Base-by-base conservation (phyloP, 1,140 invertebrate genomes). In the Philopotamus ludificatus region DNA sequence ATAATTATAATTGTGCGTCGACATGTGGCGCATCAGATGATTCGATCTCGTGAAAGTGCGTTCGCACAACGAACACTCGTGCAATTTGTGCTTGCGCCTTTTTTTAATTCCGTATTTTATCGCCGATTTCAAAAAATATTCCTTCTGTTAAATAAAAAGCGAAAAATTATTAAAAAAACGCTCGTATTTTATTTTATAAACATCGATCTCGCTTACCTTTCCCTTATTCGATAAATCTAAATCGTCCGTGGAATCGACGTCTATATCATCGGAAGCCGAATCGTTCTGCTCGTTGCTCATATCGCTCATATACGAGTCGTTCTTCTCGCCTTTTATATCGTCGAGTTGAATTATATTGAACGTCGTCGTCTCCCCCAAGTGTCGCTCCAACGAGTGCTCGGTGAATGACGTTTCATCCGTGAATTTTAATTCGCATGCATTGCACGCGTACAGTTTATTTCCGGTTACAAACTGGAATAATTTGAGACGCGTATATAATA, bases 1-100 rank as follows among this genome's bases (percentile, higher is more conserved):
- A 61, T 63, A 70, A 26, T 66, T 49, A 34, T 60, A 66, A 49
- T 66, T 64, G 49, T 70, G 68, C 18, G 51, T 61, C 3, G 64
- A 42, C 68, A 70, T 70, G 22, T 70, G 68, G n/a, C 65, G 44
- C 15, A 70, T 66, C 10, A 70, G 63, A 44, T 70, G 65, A 50
- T 70, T 66, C 2, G 65, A 63, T 45, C 68, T 66, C 12, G 68
- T 55, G 57, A 70, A 70, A 1, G 41, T 57, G 50, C 63, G 60
- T 2, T 66, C 51, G 39, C 68, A 70, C 25, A 70, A 23, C 1
- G 61, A 70, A 34, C 68, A 70, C 50, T 64, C 66, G 50, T 70
- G 68, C n/a, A 63, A 22, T 28, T 63, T 65, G 42, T 66, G 58
- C 41, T 70, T 70, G 7, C 64, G 49, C 1, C 44, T 57, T 44